Conservation (phyloP, 2,888 invertebrate species). For the Homarus gammarus region DNA sequence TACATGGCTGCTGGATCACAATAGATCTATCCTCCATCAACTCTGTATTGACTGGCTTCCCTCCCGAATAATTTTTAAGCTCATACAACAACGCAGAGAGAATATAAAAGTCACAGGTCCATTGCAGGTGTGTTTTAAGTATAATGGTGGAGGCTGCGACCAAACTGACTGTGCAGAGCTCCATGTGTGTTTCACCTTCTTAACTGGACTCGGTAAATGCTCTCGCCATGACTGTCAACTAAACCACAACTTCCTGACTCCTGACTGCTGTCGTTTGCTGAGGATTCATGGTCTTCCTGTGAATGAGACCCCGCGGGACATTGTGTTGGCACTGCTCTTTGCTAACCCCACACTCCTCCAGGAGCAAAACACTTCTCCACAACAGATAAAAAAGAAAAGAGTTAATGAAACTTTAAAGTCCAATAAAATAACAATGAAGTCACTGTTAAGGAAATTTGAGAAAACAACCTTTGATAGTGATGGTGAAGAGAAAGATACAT, state of each 20-base stretch:
- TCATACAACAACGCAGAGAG: background rate
- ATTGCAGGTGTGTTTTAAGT: constrained; percentile 38
- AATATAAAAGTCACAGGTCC: background rate
- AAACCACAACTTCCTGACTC: constrained; percentile 35
- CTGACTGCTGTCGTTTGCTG: constrained; percentile 25
- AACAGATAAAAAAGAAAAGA: background rate
- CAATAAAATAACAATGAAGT: background rate
- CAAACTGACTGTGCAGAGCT: constrained; percentile 19
- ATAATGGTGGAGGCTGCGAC: constrained; percentile 41
- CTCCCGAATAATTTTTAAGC: background rate
- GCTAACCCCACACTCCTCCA: constrained; percentile 9
- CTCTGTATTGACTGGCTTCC: constrained; percentile 34
- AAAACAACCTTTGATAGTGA: background rate
- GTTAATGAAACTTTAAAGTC: background rate
- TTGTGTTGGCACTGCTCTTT: constrained; percentile 22
- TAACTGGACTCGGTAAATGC: constrained; percentile 26
- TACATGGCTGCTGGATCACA: constrained; percentile 55
- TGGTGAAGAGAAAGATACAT: background rate
- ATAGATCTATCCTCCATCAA: constrained; percentile 25
- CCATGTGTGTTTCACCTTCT: constrained; percentile 62
- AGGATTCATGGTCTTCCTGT: constrained; percentile 23
- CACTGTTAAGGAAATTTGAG: background rate
- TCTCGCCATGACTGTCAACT: constrained; percentile 35
- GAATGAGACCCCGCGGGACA: constrained; percentile 57
- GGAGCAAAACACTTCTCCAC: background rate